phyloP scores from a whole-genome alignment of 2,797 vertebrate species.

The Arnoldichthys spilopterus region DNA sequence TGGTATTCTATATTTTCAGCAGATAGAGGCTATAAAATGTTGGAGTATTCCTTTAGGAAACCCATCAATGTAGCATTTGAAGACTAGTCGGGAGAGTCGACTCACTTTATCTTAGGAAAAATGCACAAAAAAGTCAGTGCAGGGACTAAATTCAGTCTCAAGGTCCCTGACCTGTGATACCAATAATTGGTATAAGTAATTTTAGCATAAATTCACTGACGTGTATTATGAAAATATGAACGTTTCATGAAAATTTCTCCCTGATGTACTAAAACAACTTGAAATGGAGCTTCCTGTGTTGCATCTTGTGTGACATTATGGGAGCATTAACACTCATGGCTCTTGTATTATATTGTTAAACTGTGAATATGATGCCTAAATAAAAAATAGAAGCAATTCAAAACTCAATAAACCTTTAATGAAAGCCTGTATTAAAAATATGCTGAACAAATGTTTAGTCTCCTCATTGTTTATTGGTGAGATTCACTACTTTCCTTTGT shows the following conservation, averaged over 20 bases:
- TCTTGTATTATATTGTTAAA: slow-evolving; percentile 67
- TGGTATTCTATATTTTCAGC: not conserved
- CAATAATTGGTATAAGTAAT: slow-evolving; percentile 58
- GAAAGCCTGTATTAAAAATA: slow-evolving; percentile 75
- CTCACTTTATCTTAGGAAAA: slow-evolving; percentile 1
- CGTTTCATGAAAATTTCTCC: slow-evolving; percentile 26
- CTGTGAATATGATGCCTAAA: slow-evolving; percentile 65
- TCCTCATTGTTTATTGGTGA: slow-evolving; percentile 35
- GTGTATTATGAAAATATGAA: slow-evolving; percentile 34
- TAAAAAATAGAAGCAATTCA: slow-evolving; percentile 70
- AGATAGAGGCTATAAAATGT: not conserved
- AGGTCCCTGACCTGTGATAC: slow-evolving; percentile 25
- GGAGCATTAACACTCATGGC: slow-evolving; percentile 71
- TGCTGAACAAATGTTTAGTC: slow-evolving; percentile 74
- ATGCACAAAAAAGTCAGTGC: not conserved
- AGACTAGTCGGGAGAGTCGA: not conserved
- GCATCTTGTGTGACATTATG: slow-evolving; percentile 69
- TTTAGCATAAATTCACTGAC: slow-evolving; percentile 55
- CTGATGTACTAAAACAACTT: slow-evolving; percentile 68
- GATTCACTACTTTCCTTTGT: slow-evolving; percentile 34
- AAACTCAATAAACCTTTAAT: slow-evolving; percentile 69
- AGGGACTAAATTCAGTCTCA: slow-evolving; percentile 3
- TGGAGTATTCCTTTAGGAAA: not conserved
- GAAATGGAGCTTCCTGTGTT: slow-evolving; percentile 69
- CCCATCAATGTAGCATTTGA: no score